Conservation (phyloP, 2,888 invertebrate genomes). For the Endotricha flammealis region DNA sequence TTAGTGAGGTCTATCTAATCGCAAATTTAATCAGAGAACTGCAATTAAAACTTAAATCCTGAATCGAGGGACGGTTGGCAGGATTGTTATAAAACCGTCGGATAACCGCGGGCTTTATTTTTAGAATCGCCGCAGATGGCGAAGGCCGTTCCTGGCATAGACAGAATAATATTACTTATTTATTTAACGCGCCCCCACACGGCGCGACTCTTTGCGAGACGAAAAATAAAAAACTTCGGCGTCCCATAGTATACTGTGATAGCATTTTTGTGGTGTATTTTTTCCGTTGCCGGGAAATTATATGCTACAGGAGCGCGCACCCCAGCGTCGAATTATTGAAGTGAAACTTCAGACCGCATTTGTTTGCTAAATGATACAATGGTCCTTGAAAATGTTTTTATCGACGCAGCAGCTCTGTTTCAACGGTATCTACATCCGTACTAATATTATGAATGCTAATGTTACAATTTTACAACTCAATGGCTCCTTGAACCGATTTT, state of each 20-base stretch:
- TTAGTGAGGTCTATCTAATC: too few relatives aligned
- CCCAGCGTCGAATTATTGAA: neutral
- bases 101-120: conserved; percentile 46
- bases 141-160: conserved; percentile 56
- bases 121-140: conserved; percentile 61
- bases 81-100: conserved; percentile 21
- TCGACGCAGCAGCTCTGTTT: too few relatives aligned
- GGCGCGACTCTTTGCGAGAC: conserved; percentile 35
- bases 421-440: too few relatives aligned
- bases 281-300: conserved; percentile 7
- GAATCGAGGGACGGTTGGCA: conserved; percentile 2
- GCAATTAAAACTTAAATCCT: too few relatives aligned
- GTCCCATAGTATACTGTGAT: conserved; percentile 9
- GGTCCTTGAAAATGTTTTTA: conserved; percentile 1
- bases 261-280: conserved; percentile 24
- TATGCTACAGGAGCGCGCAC: neutral
- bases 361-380: conserved; percentile 1
- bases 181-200: conserved; percentile 55
- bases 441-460: too few relatives aligned
- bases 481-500: too few relatives aligned
- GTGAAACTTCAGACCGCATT: neutral
- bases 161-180: conserved; percentile 61
- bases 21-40: too few relatives aligned
- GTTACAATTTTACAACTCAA: too few relatives aligned
- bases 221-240: conserved; percentile 20